Evolutionary conservation across 2,113 vertebrate genomes (phyloP).

Genomic region (Pachycephala philippinensis): DNA sequence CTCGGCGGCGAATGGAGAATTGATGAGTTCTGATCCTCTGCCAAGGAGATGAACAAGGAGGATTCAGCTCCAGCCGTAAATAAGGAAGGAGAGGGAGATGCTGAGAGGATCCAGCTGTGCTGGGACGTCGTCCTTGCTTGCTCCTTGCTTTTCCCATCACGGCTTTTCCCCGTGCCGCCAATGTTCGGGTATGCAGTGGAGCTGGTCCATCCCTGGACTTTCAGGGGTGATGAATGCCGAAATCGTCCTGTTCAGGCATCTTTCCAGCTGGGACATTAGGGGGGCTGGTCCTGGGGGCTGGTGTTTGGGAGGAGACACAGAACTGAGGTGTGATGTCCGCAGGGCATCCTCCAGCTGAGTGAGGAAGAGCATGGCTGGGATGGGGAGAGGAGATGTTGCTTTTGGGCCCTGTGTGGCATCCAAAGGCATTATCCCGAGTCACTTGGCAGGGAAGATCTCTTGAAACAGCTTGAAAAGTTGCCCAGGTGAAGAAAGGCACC

Average conservation of each 20-base stretch:
- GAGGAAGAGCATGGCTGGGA: fast-evolving
- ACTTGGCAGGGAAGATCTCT: not conserved
- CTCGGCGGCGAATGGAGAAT: not conserved
- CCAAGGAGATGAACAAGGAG: not conserved
- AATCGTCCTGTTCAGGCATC: not conserved
- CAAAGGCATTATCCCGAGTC: not conserved
- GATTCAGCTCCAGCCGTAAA: not conserved
- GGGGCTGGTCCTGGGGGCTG: fast-evolving
- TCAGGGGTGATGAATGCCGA: not conserved
- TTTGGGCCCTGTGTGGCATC: not conserved
- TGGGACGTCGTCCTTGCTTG: not conserved
- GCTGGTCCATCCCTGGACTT: not conserved
- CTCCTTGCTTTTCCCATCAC: not conserved
- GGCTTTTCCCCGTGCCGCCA: fast-evolving
- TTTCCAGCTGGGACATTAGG: not conserved
- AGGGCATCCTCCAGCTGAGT: not conserved
- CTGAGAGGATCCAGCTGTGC: slow-evolving; percentile 6
- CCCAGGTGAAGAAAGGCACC: not conserved
- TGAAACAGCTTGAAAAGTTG: not conserved
- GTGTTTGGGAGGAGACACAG: not conserved
- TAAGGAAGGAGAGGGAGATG: not conserved
- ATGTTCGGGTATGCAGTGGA: fast-evolving
- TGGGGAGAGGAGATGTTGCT: not conserved
- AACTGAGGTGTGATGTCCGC: not conserved
- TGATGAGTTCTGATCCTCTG: not conserved